phyloP scores from a whole-genome alignment of 2,113 vertebrate genomes.

The Cyprinodon brontotheroides region DNA sequence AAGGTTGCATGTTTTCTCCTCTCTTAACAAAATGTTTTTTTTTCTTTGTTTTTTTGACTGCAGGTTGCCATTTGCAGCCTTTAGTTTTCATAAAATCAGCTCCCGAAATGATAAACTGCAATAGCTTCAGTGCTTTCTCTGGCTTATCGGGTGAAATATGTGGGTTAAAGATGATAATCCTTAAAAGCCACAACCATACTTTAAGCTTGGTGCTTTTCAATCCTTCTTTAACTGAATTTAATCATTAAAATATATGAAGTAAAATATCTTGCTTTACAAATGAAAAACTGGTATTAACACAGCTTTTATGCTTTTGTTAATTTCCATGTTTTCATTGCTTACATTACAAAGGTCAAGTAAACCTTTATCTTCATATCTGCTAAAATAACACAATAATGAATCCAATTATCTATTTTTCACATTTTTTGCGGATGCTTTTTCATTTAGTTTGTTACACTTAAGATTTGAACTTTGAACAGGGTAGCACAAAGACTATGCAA shows the following conservation, averaged over 20 bases:
- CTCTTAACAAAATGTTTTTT: not conserved
- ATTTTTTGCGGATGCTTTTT: not conserved
- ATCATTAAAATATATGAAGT: not conserved
- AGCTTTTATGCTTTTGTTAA: not conserved
- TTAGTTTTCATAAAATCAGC: not conserved
- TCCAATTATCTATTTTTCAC: not conserved
- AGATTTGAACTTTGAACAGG: not conserved
- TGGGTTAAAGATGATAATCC: not conserved
- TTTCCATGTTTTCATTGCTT: no score
- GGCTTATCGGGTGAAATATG: not conserved
- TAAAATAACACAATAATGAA: not conserved
- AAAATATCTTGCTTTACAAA: not conserved
- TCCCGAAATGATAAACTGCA: not conserved
- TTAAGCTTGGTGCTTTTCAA: not conserved
- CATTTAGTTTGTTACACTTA: not conserved
- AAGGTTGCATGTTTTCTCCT: not conserved
- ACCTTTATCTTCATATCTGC: not conserved
- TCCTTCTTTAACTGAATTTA: not conserved
- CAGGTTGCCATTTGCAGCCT: not conserved
- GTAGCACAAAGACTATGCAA: not conserved
- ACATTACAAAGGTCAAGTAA: no score
- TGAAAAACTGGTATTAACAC: not conserved
- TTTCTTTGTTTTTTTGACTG: not conserved
- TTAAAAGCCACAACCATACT: not conserved
- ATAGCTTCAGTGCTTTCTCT: not conserved